Evolutionary conservation across 2,797 vertebrate species (phyloP).

Genomic region (Schizothorax lantsangensis): DNA sequence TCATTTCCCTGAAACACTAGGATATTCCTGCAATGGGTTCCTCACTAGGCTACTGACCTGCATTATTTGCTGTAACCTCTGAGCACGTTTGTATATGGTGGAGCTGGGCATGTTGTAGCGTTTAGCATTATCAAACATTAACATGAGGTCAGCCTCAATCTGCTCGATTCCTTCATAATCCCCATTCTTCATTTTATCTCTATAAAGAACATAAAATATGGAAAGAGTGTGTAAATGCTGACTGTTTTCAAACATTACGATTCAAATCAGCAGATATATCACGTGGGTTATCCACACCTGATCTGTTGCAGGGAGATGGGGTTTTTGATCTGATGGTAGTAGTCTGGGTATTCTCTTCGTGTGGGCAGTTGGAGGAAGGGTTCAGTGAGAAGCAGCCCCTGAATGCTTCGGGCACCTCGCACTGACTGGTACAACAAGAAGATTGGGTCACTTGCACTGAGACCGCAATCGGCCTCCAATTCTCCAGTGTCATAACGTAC

Average conservation of each 20-base stretch:
- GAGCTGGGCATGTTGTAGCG: constrained; percentile 98
- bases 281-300: constrained; percentile 76
- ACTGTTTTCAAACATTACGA: not conserved
- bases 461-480: constrained; percentile 93
- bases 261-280: not conserved
- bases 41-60: constrained; percentile 81
- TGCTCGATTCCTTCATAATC: constrained; percentile 94
- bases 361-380: constrained; percentile 96
- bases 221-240: not conserved
- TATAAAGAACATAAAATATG: constrained; percentile 61
- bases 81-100: constrained; percentile 96
- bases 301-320: constrained; percentile 93
- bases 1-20: not conserved
- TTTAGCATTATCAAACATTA: constrained; percentile 99
- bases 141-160: constrained; percentile 90
- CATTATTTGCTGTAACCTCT: constrained; percentile 95
- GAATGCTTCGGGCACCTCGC: constrained; percentile 89
- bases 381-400: constrained; percentile 93
- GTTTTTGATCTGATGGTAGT: constrained; percentile 97
- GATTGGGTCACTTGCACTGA: constrained; percentile 91
- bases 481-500: constrained; percentile 94
- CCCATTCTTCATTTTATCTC: constrained; percentile 93
- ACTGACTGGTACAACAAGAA: constrained; percentile 95
- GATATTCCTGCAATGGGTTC: not conserved
- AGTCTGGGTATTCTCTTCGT: constrained; percentile 96